These are phyloP conservation scores for Enteromius treurensis DNA, from an alignment of 2,797 vertebrate species.

Conservation along the genomic window DNA sequence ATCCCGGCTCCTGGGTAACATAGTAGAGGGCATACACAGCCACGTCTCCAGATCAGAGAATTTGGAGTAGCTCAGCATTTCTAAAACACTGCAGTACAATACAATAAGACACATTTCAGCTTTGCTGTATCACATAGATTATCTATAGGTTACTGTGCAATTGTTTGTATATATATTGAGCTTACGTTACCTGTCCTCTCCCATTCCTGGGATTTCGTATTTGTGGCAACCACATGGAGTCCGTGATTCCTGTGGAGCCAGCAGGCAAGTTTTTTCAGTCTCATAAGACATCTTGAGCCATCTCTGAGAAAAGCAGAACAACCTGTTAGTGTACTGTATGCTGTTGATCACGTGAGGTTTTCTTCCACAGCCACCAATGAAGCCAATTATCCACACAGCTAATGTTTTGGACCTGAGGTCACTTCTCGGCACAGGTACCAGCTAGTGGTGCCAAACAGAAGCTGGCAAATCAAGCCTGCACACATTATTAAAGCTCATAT, in stretches of 20 bases:
- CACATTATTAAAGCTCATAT: not conserved
- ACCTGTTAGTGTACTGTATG: not conserved
- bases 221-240: conserved; percentile 75
- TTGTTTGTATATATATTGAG: not conserved
- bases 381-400: conserved; percentile 58
- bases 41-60: conserved; percentile 81
- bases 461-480: not conserved
- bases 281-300: conserved; percentile 80
- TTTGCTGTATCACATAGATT: not conserved
- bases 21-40: conserved; percentile 81
- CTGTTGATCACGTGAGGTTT: not conserved
- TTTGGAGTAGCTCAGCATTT: conserved; percentile 84
- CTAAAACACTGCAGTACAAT: conserved; percentile 73
- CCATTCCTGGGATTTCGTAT: conserved; percentile 73
- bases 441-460: conserved; percentile 29
- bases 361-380: not conserved
- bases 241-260: conserved; percentile 70
- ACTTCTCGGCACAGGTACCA: conserved; percentile 24
- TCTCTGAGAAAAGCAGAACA: conserved; percentile 65
- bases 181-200: conserved; percentile 76
- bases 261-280: conserved; percentile 71
- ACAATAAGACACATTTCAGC: not conserved
- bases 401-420: conserved; percentile 51
- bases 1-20: conserved; percentile 71
- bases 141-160: not conserved